These are phyloP conservation scores for Phanerotoma sp. DNA, from an alignment of 2,888 invertebrate species.

Conservation along the genomic window DNA sequence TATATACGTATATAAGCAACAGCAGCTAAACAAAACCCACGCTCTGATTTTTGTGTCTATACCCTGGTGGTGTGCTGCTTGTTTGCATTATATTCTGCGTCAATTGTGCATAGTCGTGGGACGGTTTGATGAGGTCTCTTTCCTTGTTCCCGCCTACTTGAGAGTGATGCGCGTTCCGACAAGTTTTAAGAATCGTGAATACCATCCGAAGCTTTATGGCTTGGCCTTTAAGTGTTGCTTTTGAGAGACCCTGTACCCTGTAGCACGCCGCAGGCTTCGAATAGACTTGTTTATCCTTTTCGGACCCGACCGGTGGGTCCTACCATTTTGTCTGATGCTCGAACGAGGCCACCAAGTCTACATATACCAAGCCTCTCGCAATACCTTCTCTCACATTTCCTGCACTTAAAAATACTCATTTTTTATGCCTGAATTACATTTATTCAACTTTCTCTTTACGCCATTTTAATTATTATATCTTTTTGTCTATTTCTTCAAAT, in stretches of 20 bases:
- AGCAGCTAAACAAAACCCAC: too few species aligned
- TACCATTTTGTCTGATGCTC: conserved; percentile 45
- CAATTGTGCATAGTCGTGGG: neutral
- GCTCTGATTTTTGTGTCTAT: too few species aligned
- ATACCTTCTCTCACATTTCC: conserved; percentile 1
- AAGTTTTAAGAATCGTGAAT: too few species aligned
- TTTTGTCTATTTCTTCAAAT: neutral
- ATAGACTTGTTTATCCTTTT: conserved; percentile 36
- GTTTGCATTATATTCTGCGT: too few species aligned
- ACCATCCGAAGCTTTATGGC: neutral
- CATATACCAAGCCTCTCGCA: neutral
- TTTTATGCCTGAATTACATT: too few species aligned
- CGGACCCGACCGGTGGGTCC: conserved; percentile 37
- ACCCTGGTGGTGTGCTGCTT: too few species aligned
- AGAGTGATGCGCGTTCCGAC: neutral
- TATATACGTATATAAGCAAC: too few species aligned
- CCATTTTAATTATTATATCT: neutral
- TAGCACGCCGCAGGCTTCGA: neutral
- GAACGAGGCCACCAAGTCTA: neutral
- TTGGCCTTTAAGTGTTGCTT: neutral
- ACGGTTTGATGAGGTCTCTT: conserved; percentile 1
- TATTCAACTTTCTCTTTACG: too few species aligned
- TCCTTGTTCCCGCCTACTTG: conserved; percentile 12
- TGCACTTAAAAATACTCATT: neutral
- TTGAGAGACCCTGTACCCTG: conserved; percentile 31